Evolutionary conservation across 2,113 vertebrate species (phyloP).

Genomic region (Eolophus roseicapilla): DNA sequence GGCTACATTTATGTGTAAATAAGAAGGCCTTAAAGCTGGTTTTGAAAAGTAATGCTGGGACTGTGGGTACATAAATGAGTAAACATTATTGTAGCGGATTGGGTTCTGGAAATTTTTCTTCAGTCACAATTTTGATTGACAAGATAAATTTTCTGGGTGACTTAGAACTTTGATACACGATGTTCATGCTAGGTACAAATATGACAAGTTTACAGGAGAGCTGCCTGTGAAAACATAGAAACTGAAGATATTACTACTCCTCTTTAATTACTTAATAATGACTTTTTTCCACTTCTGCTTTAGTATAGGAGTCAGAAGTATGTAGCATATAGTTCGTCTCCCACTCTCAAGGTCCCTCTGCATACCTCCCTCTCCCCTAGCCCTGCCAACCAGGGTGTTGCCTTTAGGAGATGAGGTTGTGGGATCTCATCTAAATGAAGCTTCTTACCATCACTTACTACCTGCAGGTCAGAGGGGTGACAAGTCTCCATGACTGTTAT

Average conservation of each 20-base stretch:
- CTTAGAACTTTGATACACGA: neutral
- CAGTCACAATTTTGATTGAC: neutral
- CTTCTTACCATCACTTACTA: neutral
- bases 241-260: neutral
- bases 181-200: neutral
- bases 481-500: neutral
- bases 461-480: neutral
- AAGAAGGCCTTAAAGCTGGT: neutral
- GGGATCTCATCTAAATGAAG: neutral
- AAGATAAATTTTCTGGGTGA: neutral
- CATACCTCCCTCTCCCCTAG: no score
- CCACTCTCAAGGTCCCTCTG: neutral
- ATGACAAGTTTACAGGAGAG: neutral
- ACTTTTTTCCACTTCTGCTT: neutral
- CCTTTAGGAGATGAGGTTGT: neutral
- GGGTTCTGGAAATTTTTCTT: neutral
- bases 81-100: neutral
- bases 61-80: neutral
- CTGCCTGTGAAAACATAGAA: neutral
- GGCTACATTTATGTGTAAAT: neutral
- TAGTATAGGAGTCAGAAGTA: neutral
- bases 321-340: neutral
- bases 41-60: neutral
- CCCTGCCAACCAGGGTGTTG: neutral
- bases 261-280: neutral